Percentiles rank a stretch among this genome's conserved stretches.
phyloP scores from a whole-genome alignment of 2,797 vertebrate species.

The Alectoris magna region DNA sequence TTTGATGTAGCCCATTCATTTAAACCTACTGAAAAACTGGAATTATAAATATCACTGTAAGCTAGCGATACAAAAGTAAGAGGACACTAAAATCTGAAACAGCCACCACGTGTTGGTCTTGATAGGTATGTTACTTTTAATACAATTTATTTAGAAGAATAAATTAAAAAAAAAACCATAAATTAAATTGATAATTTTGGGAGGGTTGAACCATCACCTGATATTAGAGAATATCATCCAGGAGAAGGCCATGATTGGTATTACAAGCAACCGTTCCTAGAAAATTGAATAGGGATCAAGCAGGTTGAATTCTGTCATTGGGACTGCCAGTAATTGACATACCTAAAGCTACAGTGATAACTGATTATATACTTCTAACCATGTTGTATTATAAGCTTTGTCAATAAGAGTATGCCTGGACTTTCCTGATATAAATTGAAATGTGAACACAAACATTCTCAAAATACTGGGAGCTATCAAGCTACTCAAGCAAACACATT shows the following conservation, averaged over 20 bases:
- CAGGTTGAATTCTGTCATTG: not conserved
- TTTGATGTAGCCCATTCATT: not conserved
- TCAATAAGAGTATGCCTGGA: not conserved
- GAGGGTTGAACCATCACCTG: not conserved
- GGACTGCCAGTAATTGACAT: rapidly evolving
- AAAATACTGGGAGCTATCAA: not conserved
- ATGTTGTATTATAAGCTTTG: not conserved
- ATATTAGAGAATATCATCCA: not conserved
- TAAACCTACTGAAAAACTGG: not conserved
- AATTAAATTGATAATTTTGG: too few relatives aligned
- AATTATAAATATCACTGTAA: not conserved
- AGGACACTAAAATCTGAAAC: not conserved
- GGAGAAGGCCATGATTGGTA: not conserved
- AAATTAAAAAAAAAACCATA: not conserved
- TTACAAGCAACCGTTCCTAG: not conserved
- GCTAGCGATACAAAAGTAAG: not conserved
- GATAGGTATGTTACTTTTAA: not conserved
- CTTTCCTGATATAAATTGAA: not conserved
- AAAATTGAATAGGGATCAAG: not conserved
- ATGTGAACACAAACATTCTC: not conserved
- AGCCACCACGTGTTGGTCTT: not conserved
- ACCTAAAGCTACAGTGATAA: not conserved
- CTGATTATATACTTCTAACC: not conserved
- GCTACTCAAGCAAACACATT: not conserved
- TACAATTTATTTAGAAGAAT: not conserved